These are phyloP conservation scores for Amblyjoppa fuscipennis DNA, from an alignment of 2,888 invertebrate genomes.

Conservation along the genomic window DNA sequence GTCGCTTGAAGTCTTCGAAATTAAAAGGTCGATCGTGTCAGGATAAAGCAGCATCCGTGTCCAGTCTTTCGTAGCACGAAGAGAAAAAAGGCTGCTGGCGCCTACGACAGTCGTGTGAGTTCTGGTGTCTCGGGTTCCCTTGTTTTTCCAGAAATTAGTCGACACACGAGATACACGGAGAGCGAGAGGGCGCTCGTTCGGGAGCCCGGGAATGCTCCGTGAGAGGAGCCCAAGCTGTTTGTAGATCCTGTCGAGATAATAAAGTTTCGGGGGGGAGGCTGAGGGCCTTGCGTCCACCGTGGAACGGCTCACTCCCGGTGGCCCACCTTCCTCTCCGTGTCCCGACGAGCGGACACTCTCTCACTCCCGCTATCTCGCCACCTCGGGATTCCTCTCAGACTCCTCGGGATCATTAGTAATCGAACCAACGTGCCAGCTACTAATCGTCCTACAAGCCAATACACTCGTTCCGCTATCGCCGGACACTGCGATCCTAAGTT, in stretches of 20 bases:
- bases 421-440: constrained; percentile 52
- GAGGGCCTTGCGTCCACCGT: constrained; percentile 9
- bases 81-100: constrained; percentile 5
- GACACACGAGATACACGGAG: constrained; percentile 31
- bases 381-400: constrained; percentile 32
- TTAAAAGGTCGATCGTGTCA: constrained; percentile 58
- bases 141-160: constrained; percentile 65
- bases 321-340: constrained; percentile 33
- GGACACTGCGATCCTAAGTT: constrained; percentile 47
- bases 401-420: constrained; percentile 49
- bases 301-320: constrained; percentile 55
- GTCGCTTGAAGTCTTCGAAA: constrained; percentile 43
- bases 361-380: constrained; percentile 38
- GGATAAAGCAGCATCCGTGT: constrained; percentile 32
- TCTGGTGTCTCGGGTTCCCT: constrained; percentile 37
- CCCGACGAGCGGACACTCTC: constrained; percentile 6
- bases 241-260: constrained; percentile 65
- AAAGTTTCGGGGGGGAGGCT: constrained; percentile 24
- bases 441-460: constrained; percentile 59
- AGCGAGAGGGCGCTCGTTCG: constrained; percentile 23
- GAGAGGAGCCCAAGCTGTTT: constrained; percentile 49
- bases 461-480: constrained; percentile 39
- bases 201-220: constrained; percentile 46
- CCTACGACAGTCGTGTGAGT: neutral
- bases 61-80: constrained; percentile 28